Conservation (phyloP, 2,113 vertebrate species). For the Anhinga rufa region DNA sequence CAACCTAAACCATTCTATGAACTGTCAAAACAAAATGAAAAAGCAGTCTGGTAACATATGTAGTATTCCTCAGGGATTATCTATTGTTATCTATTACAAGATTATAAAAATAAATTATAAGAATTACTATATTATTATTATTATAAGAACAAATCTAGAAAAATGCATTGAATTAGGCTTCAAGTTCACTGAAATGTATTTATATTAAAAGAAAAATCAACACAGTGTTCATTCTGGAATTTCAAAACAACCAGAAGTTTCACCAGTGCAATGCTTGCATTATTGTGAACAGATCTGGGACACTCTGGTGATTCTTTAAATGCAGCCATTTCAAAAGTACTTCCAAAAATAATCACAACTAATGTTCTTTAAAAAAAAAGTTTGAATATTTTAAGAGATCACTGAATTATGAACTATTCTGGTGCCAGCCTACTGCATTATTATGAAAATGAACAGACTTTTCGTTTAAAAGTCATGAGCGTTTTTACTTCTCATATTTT, state of each 20-base stretch:
- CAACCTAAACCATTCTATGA: too few species aligned
- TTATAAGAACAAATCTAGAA: neutral
- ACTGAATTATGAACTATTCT: neutral
- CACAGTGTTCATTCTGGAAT: neutral
- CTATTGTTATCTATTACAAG: too few species aligned
- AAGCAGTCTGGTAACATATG: neutral
- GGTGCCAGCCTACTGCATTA: neutral
- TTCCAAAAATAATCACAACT: neutral
- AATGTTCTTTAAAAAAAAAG: neutral
- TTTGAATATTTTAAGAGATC: neutral
- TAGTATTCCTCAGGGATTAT: neutral
- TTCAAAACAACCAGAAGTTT: neutral
- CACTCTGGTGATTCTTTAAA: neutral
- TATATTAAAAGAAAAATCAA: neutral
- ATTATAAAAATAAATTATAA: neutral
- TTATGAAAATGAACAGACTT: neutral
- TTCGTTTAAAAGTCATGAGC: neutral
- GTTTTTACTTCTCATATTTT: neutral
- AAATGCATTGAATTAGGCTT: neutral
- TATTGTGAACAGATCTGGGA: neutral
- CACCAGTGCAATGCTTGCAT: neutral
- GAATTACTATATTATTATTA: too few species aligned
- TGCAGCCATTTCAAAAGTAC: neutral
- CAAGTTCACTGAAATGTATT: neutral
- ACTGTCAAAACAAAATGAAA: neutral